Conservation (phyloP, 2,113 vertebrate genomes). For the Lagopus leucura region DNA sequence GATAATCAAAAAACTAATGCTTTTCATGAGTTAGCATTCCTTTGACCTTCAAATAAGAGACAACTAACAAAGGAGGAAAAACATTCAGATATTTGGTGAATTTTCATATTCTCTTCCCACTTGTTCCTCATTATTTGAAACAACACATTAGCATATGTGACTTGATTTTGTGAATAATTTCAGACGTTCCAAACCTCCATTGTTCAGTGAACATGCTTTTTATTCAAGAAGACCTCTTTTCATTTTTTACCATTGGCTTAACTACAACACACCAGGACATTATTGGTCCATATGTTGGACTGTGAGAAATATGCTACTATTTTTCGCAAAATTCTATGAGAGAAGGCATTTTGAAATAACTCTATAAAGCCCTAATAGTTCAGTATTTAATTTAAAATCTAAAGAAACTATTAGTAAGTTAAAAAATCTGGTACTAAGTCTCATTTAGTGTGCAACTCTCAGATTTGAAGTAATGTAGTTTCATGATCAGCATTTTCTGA, state of each 20-base stretch:
- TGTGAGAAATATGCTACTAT: background rate
- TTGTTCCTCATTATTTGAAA: background rate
- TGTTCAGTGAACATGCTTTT: background rate
- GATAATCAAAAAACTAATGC: background rate
- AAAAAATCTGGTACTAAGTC: background rate
- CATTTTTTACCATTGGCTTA: background rate
- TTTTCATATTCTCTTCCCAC: background rate
- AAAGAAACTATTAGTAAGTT: background rate
- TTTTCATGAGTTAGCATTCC: background rate
- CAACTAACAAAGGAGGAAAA: background rate
- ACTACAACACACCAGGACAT: background rate
- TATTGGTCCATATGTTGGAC: background rate
- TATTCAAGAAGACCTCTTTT: background rate
- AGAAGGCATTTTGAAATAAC: background rate
- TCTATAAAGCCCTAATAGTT: background rate
- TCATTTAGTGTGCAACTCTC: accelerated
- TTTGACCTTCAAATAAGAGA: background rate
- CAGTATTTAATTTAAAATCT: background rate
- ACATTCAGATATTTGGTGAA: background rate
- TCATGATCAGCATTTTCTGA: background rate
- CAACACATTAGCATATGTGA: background rate
- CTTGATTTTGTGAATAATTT: background rate
- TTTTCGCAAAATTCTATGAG: background rate
- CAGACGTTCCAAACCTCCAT: background rate
- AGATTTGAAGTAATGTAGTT: background rate